A percentile compares a stretch with the other conserved stretches of the same genome.
Conservation (phyloP, 2,797 vertebrate species). For the Coluber constrictor region DNA sequence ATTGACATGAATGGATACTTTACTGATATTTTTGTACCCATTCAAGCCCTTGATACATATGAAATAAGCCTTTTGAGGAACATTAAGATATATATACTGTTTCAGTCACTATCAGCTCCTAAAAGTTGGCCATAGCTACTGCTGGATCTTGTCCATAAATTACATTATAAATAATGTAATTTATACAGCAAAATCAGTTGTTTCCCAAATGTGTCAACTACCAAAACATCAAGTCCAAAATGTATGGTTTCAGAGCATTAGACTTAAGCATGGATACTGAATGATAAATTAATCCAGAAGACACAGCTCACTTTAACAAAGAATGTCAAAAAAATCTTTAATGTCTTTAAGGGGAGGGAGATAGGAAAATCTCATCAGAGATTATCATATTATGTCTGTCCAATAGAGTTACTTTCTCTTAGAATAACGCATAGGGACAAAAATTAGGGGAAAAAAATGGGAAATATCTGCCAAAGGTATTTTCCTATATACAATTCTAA, state of each 20-base stretch:
- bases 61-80: neutral
- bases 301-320: neutral
- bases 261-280: neutral
- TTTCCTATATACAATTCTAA: neutral
- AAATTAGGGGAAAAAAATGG: neutral
- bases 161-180: neutral
- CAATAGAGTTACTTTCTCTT: neutral
- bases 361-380: neutral
- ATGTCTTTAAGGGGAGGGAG: neutral
- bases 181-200: neutral
- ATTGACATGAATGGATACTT: neutral
- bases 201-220: neutral
- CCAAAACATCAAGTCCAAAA: neutral
- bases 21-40: neutral
- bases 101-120: neutral
- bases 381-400: neutral
- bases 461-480: neutral
- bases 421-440: neutral
- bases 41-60: neutral
- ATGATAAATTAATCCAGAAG: neutral
- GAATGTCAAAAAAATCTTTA: neutral
- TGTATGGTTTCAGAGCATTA: neutral
- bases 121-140: neutral
- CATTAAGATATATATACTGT: neutral
- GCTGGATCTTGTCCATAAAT: neutral